Evolutionary conservation across 2,797 vertebrate species (phyloP).

Genomic region (Sebastes oblongus): DNA sequence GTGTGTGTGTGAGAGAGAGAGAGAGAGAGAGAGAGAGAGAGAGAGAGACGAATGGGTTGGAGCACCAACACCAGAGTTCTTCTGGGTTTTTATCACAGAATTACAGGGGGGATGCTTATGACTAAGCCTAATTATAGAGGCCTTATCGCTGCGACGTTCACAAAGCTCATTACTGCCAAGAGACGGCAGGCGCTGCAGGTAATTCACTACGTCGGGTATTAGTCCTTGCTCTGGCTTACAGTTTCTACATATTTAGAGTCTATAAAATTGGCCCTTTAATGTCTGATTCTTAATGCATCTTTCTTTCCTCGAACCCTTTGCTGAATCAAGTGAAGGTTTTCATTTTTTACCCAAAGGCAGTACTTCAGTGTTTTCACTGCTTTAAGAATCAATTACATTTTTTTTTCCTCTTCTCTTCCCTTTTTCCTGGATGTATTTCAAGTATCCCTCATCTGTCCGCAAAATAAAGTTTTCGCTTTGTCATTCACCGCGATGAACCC

Average conservation of each 20-base stretch:
- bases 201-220: conserved; percentile 79
- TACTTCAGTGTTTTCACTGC: conserved; percentile 56
- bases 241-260: conserved; percentile 76
- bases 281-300: conserved; percentile 74
- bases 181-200: conserved; percentile 79
- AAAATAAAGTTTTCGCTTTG: conserved; percentile 15
- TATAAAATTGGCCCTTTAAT: conserved; percentile 78
- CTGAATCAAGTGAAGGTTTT: conserved; percentile 69
- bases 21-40: neutral
- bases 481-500: neutral
- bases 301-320: conserved; percentile 51
- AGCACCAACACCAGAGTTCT: conserved; percentile 66
- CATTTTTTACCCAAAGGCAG: conserved; percentile 63
- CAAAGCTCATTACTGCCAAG: conserved; percentile 85
- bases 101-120: conserved; percentile 84
- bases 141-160: conserved; percentile 81
- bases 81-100: conserved; percentile 82
- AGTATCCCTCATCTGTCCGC: conserved; percentile 27
- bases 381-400: conserved; percentile 72
- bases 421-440: conserved; percentile 40
- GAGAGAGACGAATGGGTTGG: conserved; percentile 46
- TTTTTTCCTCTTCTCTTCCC: conserved; percentile 2
- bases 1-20: neutral
- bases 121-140: conserved; percentile 86
- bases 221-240: conserved; percentile 71